phyloP scores from a whole-genome alignment of 2,113 vertebrate genomes.

The Pluvialis apricaria region DNA sequence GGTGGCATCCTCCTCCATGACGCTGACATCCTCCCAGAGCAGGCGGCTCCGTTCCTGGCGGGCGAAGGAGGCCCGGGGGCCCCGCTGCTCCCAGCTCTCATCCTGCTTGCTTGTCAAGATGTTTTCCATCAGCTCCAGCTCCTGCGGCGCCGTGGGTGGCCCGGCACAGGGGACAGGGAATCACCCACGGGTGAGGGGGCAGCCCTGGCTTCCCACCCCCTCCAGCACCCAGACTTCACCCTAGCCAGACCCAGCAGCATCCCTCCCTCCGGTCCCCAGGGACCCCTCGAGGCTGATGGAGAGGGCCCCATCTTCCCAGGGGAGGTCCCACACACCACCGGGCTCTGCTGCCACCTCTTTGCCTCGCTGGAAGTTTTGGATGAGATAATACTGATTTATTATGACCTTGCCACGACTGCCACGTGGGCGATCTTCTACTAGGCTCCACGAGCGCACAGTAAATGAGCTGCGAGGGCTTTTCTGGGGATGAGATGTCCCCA shows the following conservation, averaged over 20 bases:
- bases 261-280: background rate
- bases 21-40: constrained; percentile 85
- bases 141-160: constrained; percentile 62
- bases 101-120: constrained; percentile 80
- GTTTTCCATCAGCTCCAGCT: constrained; percentile 84
- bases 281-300: background rate
- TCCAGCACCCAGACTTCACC: background rate
- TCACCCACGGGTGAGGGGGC: background rate
- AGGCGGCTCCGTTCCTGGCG: constrained; percentile 87
- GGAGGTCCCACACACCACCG: background rate
- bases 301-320: background rate
- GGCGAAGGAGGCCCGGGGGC: constrained; percentile 70
- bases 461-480: background rate
- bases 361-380: background rate
- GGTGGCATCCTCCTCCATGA: constrained; percentile 83
- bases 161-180: background rate
- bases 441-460: fast-evolving
- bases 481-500: fast-evolving
- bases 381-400: too few species aligned
- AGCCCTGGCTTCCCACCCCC: background rate
- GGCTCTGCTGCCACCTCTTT: fast-evolving
- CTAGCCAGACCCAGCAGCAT: background rate
- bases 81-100: constrained; percentile 81
- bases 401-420: fast-evolving
- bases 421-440: background rate